Evolutionary conservation across 2,113 vertebrate species (phyloP).

Genomic region (Lipophrys pholis): DNA sequence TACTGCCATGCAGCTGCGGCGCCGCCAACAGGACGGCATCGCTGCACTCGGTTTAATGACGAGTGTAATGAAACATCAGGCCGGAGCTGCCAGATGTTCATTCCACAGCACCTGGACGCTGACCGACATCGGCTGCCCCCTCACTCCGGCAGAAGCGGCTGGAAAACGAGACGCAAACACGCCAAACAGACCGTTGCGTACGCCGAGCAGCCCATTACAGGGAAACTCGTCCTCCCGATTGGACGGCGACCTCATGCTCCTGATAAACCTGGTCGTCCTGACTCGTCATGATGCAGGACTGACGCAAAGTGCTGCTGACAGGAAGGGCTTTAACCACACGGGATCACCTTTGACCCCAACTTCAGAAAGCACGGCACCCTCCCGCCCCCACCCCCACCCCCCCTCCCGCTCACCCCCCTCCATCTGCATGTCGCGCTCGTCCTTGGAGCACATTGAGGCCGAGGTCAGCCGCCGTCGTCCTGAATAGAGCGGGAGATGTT

Average conservation of each 20-base stretch:
- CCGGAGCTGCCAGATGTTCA: constrained; percentile 45
- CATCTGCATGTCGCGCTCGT: constrained; percentile 38
- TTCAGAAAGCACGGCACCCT: neutral
- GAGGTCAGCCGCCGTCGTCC: constrained; percentile 43
- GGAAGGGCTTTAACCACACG: constrained; percentile 59
- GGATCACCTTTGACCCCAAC: constrained; percentile 53
- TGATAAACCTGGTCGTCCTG: constrained; percentile 37
- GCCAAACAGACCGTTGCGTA: neutral
- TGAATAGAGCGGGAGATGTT: constrained; percentile 60
- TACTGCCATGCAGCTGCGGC: constrained; percentile 29
- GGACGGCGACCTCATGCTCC: constrained; percentile 32
- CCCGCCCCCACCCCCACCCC: neutral
- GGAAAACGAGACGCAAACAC: constrained; percentile 4
- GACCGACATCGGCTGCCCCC: too few relatives aligned
- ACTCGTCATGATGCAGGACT: neutral
- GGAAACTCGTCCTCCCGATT: constrained; percentile 46
- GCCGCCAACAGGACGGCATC: neutral
- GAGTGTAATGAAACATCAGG: constrained; percentile 37
- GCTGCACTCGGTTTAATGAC: constrained; percentile 24
- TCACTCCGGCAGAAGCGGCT: too few relatives aligned
- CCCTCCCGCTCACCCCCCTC: neutral
- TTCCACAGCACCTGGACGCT: constrained; percentile 28
- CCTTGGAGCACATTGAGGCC: constrained; percentile 29
- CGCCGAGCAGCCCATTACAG: constrained; percentile 17
- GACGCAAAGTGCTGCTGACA: constrained; percentile 61